phyloP scores from a whole-genome alignment of 1,140 invertebrate species.

The Helicoverpa zea region DNA sequence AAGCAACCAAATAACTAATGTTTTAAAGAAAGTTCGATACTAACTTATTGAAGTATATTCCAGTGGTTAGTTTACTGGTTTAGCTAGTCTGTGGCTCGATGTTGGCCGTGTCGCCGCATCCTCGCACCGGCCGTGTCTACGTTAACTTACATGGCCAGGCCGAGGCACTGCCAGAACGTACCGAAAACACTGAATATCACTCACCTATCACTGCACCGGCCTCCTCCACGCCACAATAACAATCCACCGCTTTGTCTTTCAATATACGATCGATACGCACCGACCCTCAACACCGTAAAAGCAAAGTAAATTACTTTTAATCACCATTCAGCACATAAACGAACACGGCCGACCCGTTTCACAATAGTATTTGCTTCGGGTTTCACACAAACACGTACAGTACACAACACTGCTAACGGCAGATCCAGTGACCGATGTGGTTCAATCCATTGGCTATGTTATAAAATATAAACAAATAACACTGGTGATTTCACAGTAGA shows the following conservation, averaged over 20 bases:
- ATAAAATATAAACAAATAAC: slow-evolving; percentile 84
- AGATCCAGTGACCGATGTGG: slow-evolving; percentile 69
- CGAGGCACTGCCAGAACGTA: slow-evolving; percentile 31
- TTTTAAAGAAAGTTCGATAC: neutral
- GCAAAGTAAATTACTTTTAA: slow-evolving; percentile 84
- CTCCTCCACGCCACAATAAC: slow-evolving; percentile 72
- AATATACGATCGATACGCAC: slow-evolving; percentile 82
- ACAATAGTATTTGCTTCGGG: slow-evolving; percentile 70
- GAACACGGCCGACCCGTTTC: slow-evolving; percentile 78
- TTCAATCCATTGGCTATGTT: slow-evolving; percentile 72
- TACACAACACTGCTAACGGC: slow-evolving; percentile 71
- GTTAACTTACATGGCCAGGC: slow-evolving; percentile 20
- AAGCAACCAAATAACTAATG: neutral
- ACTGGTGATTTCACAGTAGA: slow-evolving; percentile 81
- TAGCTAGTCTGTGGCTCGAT: slow-evolving; percentile 47
- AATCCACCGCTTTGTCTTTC: slow-evolving; percentile 81
- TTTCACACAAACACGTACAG: slow-evolving; percentile 76
- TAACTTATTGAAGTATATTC: neutral
- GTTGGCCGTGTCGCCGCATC: slow-evolving; percentile 47
- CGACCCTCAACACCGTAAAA: slow-evolving; percentile 82
- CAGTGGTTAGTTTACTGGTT: slow-evolving; percentile 39
- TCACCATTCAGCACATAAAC: slow-evolving; percentile 84
- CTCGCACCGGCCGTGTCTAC: slow-evolving; percentile 44
- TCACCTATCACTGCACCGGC: slow-evolving; percentile 75
- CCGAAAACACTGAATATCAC: slow-evolving; percentile 56